phyloP scores from a whole-genome alignment of 2,888 invertebrate species.

The Bibio marci region DNA sequence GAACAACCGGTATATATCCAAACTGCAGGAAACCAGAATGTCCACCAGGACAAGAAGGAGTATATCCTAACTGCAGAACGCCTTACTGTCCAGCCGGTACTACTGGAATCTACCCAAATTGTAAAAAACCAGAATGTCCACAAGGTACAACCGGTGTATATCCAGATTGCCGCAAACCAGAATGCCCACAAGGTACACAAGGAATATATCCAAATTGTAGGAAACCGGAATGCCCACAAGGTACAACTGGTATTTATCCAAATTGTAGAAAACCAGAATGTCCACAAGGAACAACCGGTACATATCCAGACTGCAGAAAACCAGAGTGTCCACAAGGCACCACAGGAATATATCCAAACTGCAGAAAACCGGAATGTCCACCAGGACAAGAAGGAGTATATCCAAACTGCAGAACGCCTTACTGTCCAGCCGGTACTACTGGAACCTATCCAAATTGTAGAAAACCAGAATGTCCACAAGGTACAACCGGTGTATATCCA shows the following conservation, averaged over 20 bases:
- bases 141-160: neutral
- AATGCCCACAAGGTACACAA: neutral
- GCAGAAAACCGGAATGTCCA: neutral
- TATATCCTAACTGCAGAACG: constrained; percentile 1
- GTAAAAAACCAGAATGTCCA: constrained; percentile 2
- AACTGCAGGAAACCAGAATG: constrained; percentile 2
- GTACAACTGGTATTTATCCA: neutral
- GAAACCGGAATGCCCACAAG: neutral
- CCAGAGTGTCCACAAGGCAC: constrained; percentile 1
- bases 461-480: neutral
- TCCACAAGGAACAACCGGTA: neutral
- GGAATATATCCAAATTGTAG: constrained; percentile 1
- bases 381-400: neutral
- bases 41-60: neutral
- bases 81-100: constrained; percentile 1
- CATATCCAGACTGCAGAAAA: neutral
- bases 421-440: neutral
- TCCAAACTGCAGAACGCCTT: neutral
- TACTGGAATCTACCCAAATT: neutral
- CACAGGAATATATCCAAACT: constrained; percentile 1
- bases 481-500: constrained; percentile 2
- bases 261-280: constrained; percentile 1
- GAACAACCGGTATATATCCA: constrained; percentile 1
- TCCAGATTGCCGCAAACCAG: neutral
- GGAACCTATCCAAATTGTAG: constrained; percentile 1